Percentiles rank a stretch among this genome's conserved stretches.
Evolutionary conservation across 2,888 invertebrate genomes (phyloP).

Genomic region (Torymus texanus): DNA sequence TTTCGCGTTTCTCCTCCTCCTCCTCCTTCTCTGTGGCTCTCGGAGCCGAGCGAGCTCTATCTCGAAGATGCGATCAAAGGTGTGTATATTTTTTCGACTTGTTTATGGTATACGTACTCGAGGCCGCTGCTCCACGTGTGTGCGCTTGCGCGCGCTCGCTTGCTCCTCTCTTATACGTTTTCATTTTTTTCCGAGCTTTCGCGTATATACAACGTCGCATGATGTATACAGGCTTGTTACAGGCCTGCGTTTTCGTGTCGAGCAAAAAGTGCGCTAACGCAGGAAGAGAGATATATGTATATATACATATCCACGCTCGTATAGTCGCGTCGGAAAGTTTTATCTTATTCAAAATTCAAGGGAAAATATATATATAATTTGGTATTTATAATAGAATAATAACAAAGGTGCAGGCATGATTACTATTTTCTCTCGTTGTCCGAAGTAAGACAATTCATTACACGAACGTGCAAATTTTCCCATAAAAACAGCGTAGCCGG

Average conservation of each 20-base stretch:
- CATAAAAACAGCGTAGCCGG: slow-evolving; percentile 4
- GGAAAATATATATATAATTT: no score
- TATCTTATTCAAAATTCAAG: no score
- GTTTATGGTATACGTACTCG: slow-evolving; percentile 44
- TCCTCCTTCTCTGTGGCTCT: slow-evolving; percentile 19
- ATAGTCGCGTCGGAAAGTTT: not conserved
- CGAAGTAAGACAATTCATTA: slow-evolving; percentile 32
- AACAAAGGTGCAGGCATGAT: not conserved
- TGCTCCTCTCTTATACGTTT: slow-evolving; percentile 25
- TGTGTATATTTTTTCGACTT: slow-evolving; percentile 56
- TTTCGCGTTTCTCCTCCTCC: slow-evolving; percentile 47
- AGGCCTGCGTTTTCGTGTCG: slow-evolving; percentile 35
- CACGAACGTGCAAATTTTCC: slow-evolving; percentile 28
- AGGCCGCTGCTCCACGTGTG: not conserved
- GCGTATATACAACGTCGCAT: slow-evolving; percentile 45
- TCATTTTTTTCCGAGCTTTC: slow-evolving; percentile 32
- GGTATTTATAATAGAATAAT: no score
- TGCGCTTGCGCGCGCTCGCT: slow-evolving; percentile 5
- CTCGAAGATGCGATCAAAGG: slow-evolving; percentile 56
- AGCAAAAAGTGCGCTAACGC: slow-evolving; percentile 19
- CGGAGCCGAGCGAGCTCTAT: slow-evolving; percentile 43
- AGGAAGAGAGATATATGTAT: not conserved
- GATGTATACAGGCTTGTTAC: slow-evolving; percentile 54
- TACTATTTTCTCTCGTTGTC: slow-evolving; percentile 10
- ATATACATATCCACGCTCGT: not conserved